Evolutionary conservation across 2,888 invertebrate genomes (phyloP), one percentile per base, ranked within the genome.

Genomic region (Oasisia sp.): DNA sequence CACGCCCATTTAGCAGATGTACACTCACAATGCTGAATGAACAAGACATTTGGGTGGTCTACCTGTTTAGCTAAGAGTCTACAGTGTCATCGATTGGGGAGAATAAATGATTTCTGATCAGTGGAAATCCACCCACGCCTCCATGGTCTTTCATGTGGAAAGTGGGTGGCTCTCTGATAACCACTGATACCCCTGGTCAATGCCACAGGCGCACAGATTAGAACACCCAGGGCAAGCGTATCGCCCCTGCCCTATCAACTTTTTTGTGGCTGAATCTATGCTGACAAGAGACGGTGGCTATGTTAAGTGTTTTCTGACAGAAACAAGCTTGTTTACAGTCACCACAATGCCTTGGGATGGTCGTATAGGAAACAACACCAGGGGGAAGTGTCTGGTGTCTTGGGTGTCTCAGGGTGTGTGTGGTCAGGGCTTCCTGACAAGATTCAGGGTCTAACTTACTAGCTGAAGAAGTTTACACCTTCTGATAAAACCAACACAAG

Each of bases 241-340:
- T 74, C 27, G 27, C 74, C 27, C 74, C 74, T 74, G 27, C 74
- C 74, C 74, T 74, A 74, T 74, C 74, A 19, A 74, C 74, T 74
- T 74, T 38, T 74, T 74, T 74, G 19, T 74, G 19, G 27, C 19
- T 14, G 74, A 74, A 74, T 74, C 74, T 74, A 19, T 27, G n/a
- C 74, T 19, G 74, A 74, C 74, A 74, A 19, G 74, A 74, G n/a
- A n/a, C 19, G 3, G 74, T 19, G 74, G 27, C 74, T 7, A n/a
- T 74, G 74, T 74, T 74, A 74, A 74, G 74, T 74, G 74, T 74
- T 74, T 74, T 74, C 74, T 74, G 27, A 74, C 74, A 74, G 74
- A 27, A 74, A 74, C 74, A 74, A 74, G 74, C 74, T 74, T 74
- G 74, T 74, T 74, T 74, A 74, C 74, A 74, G 74, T 74, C 27